Conservation (phyloP, 2,113 vertebrate genomes). For the Rissa tridactyla region DNA sequence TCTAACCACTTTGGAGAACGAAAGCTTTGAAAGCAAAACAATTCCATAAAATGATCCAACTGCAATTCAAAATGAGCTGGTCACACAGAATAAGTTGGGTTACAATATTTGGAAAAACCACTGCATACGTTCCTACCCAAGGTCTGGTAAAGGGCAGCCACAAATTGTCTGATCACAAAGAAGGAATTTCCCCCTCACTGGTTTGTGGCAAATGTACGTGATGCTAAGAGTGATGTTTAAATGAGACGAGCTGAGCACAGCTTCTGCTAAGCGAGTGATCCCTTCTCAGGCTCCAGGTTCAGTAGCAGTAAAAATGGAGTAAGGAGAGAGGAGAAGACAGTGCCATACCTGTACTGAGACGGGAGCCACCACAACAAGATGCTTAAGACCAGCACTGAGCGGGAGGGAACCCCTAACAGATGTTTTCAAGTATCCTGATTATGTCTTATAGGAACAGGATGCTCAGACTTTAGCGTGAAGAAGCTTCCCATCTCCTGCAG, state of each 20-base stretch:
- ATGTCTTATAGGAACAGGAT: neutral
- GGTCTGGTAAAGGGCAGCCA: slow-evolving; percentile 47
- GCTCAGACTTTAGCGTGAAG: neutral
- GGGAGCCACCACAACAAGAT: neutral
- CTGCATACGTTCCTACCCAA: slow-evolving; percentile 14
- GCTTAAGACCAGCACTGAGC: neutral
- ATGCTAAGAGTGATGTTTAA: neutral
- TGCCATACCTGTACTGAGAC: neutral
- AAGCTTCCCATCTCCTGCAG: neutral
- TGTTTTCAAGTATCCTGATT: neutral
- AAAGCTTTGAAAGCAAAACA: slow-evolving; percentile 47
- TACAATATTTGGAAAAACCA: slow-evolving; percentile 50
- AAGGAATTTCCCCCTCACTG: slow-evolving; percentile 44
- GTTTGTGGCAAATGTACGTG: slow-evolving; percentile 28
- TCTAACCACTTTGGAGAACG: neutral
- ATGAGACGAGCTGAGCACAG: neutral
- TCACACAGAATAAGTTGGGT: slow-evolving; percentile 1
- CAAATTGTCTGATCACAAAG: slow-evolving; percentile 60
- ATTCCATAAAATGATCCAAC: slow-evolving; percentile 47
- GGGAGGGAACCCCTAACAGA: neutral
- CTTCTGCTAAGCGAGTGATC: neutral
- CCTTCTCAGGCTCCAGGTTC: neutral
- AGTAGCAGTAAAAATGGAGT: neutral
- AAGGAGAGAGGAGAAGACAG: neutral
- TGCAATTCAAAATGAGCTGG: slow-evolving; percentile 8